These are phyloP conservation scores for Mormoops blainvillei DNA, from an alignment of 2,113 vertebrate species.

Conservation along the genomic window DNA sequence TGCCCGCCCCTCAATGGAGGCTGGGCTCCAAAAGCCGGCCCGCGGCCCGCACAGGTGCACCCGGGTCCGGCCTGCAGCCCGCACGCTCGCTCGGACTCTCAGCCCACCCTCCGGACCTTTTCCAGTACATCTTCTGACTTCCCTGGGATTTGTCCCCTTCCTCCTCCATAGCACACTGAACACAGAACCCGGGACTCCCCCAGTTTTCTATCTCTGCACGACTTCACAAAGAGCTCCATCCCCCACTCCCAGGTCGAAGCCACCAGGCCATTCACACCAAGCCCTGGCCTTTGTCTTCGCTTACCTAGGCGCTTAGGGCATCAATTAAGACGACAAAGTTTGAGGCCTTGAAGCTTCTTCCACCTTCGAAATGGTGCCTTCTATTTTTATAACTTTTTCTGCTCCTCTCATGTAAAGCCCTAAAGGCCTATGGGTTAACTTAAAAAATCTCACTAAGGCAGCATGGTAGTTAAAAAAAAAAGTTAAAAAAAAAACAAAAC, in stretches of 20 bases:
- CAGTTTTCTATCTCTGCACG: background rate
- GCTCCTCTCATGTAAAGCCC: background rate
- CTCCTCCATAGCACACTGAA: background rate
- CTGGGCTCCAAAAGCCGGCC: slow-evolving; percentile 47
- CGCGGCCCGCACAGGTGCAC: slow-evolving; percentile 68
- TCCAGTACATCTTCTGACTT: background rate
- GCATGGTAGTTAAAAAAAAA: background rate
- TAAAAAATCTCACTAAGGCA: background rate
- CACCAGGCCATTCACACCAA: background rate
- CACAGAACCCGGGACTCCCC: background rate
- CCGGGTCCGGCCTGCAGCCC: slow-evolving; percentile 21
- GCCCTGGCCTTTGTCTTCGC: slow-evolving; percentile 65
- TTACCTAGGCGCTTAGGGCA: slow-evolving; percentile 38
- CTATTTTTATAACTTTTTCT: background rate
- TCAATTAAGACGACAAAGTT: background rate
- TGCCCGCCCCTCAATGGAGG: slow-evolving; percentile 25
- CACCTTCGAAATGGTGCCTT: background rate
- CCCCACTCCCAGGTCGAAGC: slow-evolving; percentile 35
- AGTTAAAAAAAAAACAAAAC: background rate
- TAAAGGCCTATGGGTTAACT: background rate
- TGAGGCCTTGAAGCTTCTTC: background rate
- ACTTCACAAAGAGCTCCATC: slow-evolving; percentile 49
- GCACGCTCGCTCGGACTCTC: background rate
- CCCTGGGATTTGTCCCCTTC: background rate
- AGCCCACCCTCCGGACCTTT: background rate